These are phyloP conservation scores for Nomia melanderi DNA, from an alignment of 1,140 invertebrate species.

Conservation along the genomic window DNA sequence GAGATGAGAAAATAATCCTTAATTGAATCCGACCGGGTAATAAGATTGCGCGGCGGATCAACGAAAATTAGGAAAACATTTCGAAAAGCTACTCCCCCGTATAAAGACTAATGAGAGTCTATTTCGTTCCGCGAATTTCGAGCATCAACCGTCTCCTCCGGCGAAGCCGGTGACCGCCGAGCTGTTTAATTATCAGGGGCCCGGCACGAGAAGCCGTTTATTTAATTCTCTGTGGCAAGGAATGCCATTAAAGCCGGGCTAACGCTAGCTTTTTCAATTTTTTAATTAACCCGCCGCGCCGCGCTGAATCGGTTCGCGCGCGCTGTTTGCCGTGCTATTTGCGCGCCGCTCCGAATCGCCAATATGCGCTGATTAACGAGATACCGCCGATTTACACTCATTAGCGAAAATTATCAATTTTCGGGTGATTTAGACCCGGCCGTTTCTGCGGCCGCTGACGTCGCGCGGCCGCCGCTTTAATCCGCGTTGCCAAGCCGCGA, in stretches of 20 bases:
- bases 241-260: slow-evolving; percentile 61
- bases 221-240: slow-evolving; percentile 17
- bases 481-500: neutral
- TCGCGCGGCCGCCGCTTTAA: slow-evolving; percentile 12
- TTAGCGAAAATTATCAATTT: slow-evolving; percentile 38
- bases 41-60: neutral
- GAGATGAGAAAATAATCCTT: neutral
- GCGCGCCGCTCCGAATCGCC: neutral
- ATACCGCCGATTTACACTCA: slow-evolving; percentile 23
- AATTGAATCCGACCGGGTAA: neutral
- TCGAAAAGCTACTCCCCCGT: neutral
- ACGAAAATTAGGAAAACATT: neutral
- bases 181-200: neutral
- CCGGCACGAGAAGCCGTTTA: slow-evolving; percentile 1
- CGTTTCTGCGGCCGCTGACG: neutral
- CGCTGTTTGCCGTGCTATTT: neutral
- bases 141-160: neutral
- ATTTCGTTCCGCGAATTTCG: neutral
- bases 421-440: slow-evolving; percentile 6
- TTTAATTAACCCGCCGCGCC: neutral
- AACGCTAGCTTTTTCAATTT: slow-evolving; percentile 12
- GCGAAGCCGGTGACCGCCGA: neutral
- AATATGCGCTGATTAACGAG: slow-evolving; percentile 24
- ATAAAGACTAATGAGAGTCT: neutral
- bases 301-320: no score